phyloP scores from a whole-genome alignment of 2,113 vertebrate genomes.

The Hemicordylus capensis region DNA sequence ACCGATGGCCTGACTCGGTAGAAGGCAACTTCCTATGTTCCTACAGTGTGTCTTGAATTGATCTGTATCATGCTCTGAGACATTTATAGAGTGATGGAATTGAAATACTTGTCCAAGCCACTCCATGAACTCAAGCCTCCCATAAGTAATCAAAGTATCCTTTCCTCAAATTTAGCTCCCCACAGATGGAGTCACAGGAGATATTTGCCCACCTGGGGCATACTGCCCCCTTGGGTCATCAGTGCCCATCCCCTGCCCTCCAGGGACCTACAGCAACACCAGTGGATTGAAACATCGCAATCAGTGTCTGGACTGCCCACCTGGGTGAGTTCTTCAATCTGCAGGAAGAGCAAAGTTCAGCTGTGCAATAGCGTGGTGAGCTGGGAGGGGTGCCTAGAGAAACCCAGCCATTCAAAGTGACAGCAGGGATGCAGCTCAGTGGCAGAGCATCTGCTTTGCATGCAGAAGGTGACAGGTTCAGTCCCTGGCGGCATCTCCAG shows the following conservation, averaged over 20 bases:
- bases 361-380: not conserved
- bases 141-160: fast-evolving
- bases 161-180: constrained; percentile 73
- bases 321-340: constrained; percentile 75
- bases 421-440: too few relatives aligned
- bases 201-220: constrained; percentile 82
- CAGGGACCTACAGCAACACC: constrained; percentile 83
- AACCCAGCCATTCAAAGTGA: not conserved
- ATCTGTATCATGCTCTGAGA: not conserved
- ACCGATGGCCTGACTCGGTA: too few relatives aligned
- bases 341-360: fast-evolving
- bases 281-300: constrained; percentile 72
- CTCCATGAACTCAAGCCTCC: not conserved
- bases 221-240: constrained; percentile 81
- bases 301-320: constrained; percentile 83
- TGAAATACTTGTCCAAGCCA: not conserved
- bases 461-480: too few relatives aligned
- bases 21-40: too few relatives aligned
- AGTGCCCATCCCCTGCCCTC: constrained; percentile 81
- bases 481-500: too few relatives aligned
- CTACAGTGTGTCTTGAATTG: too few relatives aligned
- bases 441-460: too few relatives aligned
- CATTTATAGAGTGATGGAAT: not conserved
- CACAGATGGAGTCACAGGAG: constrained; percentile 78
- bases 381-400: not conserved